These are phyloP conservation scores for Bubalus kerabau DNA, from an alignment of 2,113 vertebrate species.

Conservation along the genomic window DNA sequence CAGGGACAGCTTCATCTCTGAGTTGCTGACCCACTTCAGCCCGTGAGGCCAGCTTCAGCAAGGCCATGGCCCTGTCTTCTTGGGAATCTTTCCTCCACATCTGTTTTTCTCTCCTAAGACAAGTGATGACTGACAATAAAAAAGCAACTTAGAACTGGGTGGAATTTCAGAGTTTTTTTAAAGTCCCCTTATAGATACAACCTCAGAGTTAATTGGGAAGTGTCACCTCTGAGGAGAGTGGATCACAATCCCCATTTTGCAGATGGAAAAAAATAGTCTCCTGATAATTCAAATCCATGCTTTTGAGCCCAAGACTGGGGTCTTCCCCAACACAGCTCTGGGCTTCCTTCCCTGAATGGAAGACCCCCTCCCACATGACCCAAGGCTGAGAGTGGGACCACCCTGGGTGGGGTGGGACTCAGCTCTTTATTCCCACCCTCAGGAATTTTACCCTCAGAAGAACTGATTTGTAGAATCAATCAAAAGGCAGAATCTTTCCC, in stretches of 20 bases:
- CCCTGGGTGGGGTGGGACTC: background rate
- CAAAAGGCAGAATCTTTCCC: background rate
- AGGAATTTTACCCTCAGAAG: background rate
- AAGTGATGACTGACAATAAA: background rate
- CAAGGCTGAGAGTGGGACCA: background rate
- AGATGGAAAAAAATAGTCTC: background rate
- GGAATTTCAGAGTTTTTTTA: background rate
- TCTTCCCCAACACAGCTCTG: background rate
- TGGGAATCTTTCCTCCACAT: background rate
- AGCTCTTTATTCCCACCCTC: background rate
- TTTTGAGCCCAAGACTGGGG: background rate
- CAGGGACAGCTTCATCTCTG: background rate
- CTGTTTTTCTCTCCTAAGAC: background rate
- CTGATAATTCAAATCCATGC: background rate
- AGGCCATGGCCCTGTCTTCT: background rate
- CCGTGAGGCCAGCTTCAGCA: background rate
- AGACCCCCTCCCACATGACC: background rate
- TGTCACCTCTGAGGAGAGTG: background rate
- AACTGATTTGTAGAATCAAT: background rate
- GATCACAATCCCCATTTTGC: background rate
- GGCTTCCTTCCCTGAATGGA: background rate
- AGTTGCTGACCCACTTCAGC: background rate
- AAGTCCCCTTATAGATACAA: background rate
- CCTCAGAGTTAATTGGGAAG: background rate
- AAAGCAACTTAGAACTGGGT: background rate